A percentile compares a stretch with the other conserved stretches of the same genome.
phyloP scores from a whole-genome alignment of 2,888 invertebrate species.

The Sepiola atlantica region DNA sequence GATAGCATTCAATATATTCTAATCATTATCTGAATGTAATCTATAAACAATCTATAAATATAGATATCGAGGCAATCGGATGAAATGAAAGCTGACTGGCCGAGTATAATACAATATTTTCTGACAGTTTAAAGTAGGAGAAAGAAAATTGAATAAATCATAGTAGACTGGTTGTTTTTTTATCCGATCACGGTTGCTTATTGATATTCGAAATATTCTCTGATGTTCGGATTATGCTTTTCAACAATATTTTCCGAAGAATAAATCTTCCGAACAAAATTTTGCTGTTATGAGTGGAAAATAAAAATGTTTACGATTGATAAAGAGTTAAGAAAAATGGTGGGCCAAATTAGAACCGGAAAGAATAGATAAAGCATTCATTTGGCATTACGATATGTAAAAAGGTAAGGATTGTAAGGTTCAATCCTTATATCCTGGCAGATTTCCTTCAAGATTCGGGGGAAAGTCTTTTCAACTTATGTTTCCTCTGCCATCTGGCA shows the following conservation, averaged over 20 bases:
- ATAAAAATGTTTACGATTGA: too few species aligned
- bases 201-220: background rate
- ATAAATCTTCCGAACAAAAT: background rate
- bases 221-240: background rate
- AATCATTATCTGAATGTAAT: background rate
- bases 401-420: too few species aligned
- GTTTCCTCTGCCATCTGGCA: too few species aligned
- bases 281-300: background rate
- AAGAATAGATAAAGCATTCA: too few species aligned
- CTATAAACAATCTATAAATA: slow-evolving; percentile 5
- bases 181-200: background rate
- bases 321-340: too few species aligned
- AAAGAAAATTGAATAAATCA: background rate
- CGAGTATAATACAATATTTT: background rate
- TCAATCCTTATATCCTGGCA: too few species aligned
- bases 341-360: too few species aligned
- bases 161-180: background rate
- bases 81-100: background rate
- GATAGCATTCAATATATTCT: background rate
- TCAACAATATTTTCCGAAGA: background rate
- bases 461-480: too few species aligned
- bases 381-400: too few species aligned
- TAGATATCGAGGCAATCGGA: background rate
- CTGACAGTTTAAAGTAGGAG: background rate
- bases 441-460: too few species aligned